Base-by-base conservation (phyloP, 2,888 invertebrate genomes). In the Cyrtodaria siliqua region DNA sequence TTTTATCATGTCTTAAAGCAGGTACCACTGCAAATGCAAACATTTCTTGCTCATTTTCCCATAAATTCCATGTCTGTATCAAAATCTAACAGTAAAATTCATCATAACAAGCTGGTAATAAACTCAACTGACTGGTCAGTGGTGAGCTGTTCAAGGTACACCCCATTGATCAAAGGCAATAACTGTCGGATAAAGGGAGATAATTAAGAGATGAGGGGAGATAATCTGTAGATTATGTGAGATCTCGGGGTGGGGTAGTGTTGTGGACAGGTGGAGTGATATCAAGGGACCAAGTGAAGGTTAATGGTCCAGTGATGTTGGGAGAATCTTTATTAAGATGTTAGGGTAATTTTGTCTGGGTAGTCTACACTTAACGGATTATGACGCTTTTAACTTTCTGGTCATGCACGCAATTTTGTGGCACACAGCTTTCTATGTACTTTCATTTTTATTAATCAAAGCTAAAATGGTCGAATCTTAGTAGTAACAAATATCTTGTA, bases 131-230 rank as follows among this genome's bases (percentile, higher is more conserved):
- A 33, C 6, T 12, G 33, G 33, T 33, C 33, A 20, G 50, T 50
- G 18, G 50, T 20, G 20, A 50, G 24, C 50, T 44, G 44, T 18
- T 20, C 44, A 44, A n/a, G 16, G 44, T 14, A 50, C 20, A 12
- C 20, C 50, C 50, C 4, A 12, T 23, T 9, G 50, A 20, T 50
- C 50, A 18, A 9, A 12, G 23, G 50, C 50, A 50, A 50, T 50
- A 50, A 50, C 18, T 18, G 50, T 24, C 20, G 12, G 50, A 50
- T 50, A 50, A 24, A 20, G 50, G 50, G 50, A 50, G 50, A 50
- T 50, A 50, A 50, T 23, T n/a, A 2, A 23, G 50, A 50, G 50
- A 63, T 63, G 63, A 52, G 38, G 63, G 53, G 24, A 63, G 63
- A 63, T 63, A 63, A 63, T 52, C 16, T 20, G 52, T 52, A 50